Base-by-base conservation (phyloP, 2,113 vertebrate species). In the Peromyscus polionotus region DNA sequence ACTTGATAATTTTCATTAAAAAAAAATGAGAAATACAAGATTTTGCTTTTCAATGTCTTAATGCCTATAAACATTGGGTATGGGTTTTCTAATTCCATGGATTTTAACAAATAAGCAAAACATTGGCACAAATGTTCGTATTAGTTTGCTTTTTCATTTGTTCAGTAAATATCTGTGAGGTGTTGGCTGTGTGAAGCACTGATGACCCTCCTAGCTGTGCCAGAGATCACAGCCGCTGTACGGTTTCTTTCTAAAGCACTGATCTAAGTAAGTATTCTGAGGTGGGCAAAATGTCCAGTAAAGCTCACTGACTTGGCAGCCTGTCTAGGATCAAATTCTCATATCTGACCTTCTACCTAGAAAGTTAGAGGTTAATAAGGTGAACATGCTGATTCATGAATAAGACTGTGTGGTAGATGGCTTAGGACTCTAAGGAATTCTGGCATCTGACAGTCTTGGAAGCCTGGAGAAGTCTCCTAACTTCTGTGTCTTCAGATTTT, bases 51-150 rank as follows among this genome's bases (percentile, higher is more conserved):
- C 1, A 95, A 36, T 57, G 24, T 48, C 22, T 59, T 93, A 10
- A 85, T 88, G 70, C 90, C 65, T 26, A 90, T 51, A 85, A 94
- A 77, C 24, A 33, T 33, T 19, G 28, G 14, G 16, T 73, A 83
- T 85, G 1, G 1, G 51, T 75, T 91, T 95, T 94, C n/a, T 68
- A 89, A 91, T 57, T 95, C 67, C 93, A 39, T 63, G 5, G 93
- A 12, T 87, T 96, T 97, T 80, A 90, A 79, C 89, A 86, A 93
- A 81, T 59, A 88, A 94, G 54, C 19, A 67, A 91, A 94, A 84
- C 9, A 84, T 42, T 65, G 81, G 54, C 33, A 7, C 8, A 83
- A 6, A 48, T 28, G 48, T 65, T 95, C 73, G 59, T 8, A 57
- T 54, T 57, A 94, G 1, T 80, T 96, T 87, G 16, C 10, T 90